Percentiles rank a stretch among this genome's conserved stretches.
Conservation (phyloP, 2,888 invertebrate species). For the Buathra laborator region DNA sequence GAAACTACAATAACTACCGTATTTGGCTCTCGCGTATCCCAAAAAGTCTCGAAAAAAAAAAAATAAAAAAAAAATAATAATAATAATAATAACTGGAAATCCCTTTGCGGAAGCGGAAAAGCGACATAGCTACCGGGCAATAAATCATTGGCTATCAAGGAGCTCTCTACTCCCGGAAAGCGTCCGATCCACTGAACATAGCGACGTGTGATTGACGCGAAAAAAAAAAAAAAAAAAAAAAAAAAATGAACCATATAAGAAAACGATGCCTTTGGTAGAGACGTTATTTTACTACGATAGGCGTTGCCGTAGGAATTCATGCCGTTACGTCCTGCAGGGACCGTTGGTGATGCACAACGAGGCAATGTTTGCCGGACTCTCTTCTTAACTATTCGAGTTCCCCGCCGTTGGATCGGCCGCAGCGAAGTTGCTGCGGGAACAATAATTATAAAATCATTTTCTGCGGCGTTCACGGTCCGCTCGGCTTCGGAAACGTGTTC, state of each 20-base stretch:
- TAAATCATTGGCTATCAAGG: neutral
- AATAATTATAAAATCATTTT: constrained; percentile 66
- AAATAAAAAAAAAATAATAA: neutral
- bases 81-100: neutral
- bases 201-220: constrained; percentile 14
- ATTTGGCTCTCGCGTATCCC: neutral
- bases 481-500: constrained; percentile 55
- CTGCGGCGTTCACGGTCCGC: constrained; percentile 61
- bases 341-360: constrained; percentile 37
- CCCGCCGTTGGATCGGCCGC: constrained; percentile 2
- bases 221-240: constrained; percentile 20
- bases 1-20: no score
- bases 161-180: neutral
- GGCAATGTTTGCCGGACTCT: constrained; percentile 2
- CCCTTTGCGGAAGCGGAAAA: constrained; percentile 2
- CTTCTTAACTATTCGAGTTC: neutral
- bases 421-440: constrained; percentile 38
- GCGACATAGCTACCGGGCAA: neutral
- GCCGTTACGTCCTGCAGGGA: constrained; percentile 35
- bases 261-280: neutral
- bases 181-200: neutral
- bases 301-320: constrained; percentile 15
- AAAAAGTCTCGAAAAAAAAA: neutral
- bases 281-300: neutral
- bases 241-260: neutral